Conservation (phyloP, 2,113 vertebrate species). For the Coturnix japonica region DNA sequence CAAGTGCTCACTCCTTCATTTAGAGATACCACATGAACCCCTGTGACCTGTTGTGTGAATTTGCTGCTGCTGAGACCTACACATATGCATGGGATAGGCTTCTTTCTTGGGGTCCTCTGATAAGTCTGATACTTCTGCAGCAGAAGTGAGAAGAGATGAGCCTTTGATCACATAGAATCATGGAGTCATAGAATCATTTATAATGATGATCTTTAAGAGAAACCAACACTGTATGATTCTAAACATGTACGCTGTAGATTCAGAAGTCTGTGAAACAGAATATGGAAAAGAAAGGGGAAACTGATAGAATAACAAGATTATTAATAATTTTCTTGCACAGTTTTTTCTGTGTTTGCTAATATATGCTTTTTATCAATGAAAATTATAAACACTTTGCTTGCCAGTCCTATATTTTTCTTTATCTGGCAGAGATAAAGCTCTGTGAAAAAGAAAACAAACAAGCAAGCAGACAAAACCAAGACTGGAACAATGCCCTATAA, state of each 20-base stretch:
- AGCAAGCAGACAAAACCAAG: background rate
- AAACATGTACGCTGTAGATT: background rate
- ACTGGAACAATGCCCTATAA: background rate
- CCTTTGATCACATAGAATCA: too few species aligned
- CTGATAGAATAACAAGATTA: background rate
- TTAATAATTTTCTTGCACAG: background rate
- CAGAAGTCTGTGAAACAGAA: background rate
- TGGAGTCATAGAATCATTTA: too few species aligned
- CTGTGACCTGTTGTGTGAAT: too few species aligned
- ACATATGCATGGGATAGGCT: background rate
- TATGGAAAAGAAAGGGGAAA: background rate
- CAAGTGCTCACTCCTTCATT: background rate
- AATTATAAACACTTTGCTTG: background rate
- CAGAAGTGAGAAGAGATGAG: background rate
- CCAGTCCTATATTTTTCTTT: background rate
- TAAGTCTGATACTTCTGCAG: background rate
- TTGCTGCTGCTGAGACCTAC: background rate
- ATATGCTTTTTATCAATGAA: background rate
- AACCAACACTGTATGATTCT: background rate
- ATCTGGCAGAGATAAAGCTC: background rate
- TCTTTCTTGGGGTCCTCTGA: background rate
- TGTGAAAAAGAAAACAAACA: background rate
- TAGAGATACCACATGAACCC: background rate
- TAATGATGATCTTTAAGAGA: too few species aligned
- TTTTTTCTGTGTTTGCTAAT: background rate